phyloP scores from a whole-genome alignment of 2,797 vertebrate genomes.

The Alcedo atthis region DNA sequence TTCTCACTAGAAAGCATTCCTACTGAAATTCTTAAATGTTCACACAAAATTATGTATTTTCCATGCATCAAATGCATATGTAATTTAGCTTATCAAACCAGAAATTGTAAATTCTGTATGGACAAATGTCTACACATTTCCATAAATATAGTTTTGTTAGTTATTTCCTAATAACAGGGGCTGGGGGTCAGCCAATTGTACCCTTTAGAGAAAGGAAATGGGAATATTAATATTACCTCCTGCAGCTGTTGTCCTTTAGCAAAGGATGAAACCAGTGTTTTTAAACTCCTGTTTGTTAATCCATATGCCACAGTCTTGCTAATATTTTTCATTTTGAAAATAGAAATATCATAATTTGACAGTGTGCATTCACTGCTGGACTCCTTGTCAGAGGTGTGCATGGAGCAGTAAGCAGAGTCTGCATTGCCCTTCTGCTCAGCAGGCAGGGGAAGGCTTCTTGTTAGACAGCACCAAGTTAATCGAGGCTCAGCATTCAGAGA shows the following conservation, averaged over 20 bases:
- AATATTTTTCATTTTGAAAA: slow-evolving; percentile 46
- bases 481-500: slow-evolving; percentile 71
- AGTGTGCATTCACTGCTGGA: background rate
- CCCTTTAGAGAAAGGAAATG: background rate
- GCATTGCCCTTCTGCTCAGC: slow-evolving; percentile 62
- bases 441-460: slow-evolving; percentile 73
- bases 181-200: background rate
- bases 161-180: background rate
- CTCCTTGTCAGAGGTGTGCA: background rate
- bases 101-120: background rate
- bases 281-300: background rate
- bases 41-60: background rate
- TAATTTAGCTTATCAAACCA: background rate
- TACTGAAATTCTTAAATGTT: background rate
- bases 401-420: slow-evolving; percentile 44
- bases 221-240: slow-evolving; percentile 61
- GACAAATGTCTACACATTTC: background rate
- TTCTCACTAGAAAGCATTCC: background rate
- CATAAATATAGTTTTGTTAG: background rate
- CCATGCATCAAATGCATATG: background rate
- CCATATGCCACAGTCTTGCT: background rate
- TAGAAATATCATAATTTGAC: background rate
- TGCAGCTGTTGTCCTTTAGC: slow-evolving; percentile 22
- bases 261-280: slow-evolving; percentile 44
- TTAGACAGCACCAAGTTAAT: slow-evolving; percentile 80